Conservation (phyloP, 1,140 invertebrate genomes). For the Tenebrio molitor region DNA sequence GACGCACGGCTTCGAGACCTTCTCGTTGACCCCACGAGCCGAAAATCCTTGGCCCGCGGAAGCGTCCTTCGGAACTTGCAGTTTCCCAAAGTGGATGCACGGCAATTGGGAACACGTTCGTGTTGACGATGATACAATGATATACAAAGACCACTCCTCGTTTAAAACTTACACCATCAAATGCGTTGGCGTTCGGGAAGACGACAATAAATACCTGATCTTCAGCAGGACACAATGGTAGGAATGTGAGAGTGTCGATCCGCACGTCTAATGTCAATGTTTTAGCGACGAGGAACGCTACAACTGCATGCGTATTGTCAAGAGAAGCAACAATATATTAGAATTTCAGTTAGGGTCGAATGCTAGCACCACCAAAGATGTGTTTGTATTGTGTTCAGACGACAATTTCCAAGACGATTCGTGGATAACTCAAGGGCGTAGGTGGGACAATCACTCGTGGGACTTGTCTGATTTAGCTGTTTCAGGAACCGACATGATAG, state of each 20-base stretch:
- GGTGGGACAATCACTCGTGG: conserved; percentile 43
- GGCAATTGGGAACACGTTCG: conserved; percentile 76
- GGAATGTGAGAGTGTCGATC: conserved; percentile 26
- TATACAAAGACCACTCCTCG: conserved; percentile 75
- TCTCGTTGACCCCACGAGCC: conserved; percentile 68
- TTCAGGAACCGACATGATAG: conserved; percentile 68
- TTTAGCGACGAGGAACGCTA: conserved; percentile 76
- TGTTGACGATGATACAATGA: conserved; percentile 73
- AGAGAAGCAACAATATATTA: conserved; percentile 75
- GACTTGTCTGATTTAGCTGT: conserved; percentile 45
- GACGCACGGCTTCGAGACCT: conserved; percentile 73
- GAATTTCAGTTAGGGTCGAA: conserved; percentile 74
- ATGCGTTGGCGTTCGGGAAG: conserved; percentile 67
- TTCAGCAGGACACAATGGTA: conserved; percentile 72
- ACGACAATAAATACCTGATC: conserved; percentile 68
- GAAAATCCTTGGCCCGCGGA: conserved; percentile 65
- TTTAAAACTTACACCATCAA: conserved; percentile 77
- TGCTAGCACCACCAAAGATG: conserved; percentile 60
- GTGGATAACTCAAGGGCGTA: conserved; percentile 79
- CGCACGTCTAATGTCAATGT: conserved; percentile 53
- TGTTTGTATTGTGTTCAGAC: conserved; percentile 66
- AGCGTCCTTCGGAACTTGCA: conserved; percentile 62
- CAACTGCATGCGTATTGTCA: conserved; percentile 75
- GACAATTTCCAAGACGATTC: conserved; percentile 69
- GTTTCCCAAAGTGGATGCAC: conserved; percentile 77